Evolutionary conservation across 2,113 vertebrate species (phyloP).

Genomic region (zebrafish (Danio rerio)): GRCz12tu NC_133197.1:14739001-14739500

Average conservation of each 20-base stretch:
- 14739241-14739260: neutral
- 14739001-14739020: too few species aligned
- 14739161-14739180: neutral
- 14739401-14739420: neutral
- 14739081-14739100: too few species aligned
- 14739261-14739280: neutral
- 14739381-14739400: neutral
- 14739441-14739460: neutral
- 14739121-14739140: too few species aligned
- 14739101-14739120: too few species aligned
- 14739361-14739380: neutral
- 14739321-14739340: neutral
- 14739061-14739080: too few species aligned
- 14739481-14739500: neutral
- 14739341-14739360: slow-evolving; percentile 2
- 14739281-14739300: neutral
- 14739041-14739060: too few species aligned
- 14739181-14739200: neutral
- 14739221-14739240: neutral
- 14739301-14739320: neutral
- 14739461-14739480: slow-evolving; percentile 1
- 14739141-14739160: too few species aligned
- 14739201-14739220: neutral
- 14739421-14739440: neutral
- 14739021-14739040: too few species aligned